Evolutionary conservation across 2,113 vertebrate genomes (phyloP), one percentile per base, ranked within the genome.

Genomic region (Scytalopus superciliaris): DNA sequence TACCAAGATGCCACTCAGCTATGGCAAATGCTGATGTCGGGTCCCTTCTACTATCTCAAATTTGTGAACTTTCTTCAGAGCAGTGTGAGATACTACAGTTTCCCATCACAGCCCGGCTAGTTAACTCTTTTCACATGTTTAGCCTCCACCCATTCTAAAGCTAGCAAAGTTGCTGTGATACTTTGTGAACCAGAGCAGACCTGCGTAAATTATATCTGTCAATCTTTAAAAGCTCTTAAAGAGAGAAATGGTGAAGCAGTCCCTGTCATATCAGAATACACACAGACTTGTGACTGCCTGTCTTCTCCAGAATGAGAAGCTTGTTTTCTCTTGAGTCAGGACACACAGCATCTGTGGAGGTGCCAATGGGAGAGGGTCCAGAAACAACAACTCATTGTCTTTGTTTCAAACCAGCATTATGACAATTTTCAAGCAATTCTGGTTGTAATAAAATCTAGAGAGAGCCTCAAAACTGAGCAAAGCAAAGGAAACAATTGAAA

Each of bases 271-370:
- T 18, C 8, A 81, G 64, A 84, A 81, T 14, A 12, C 28, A 64
- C 0, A 0, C 28, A 60, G 35, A 49, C 6, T 27, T 45, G 14
- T 3, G 4, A 79, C 19, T 83, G 40, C 7, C 44, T 56, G 3
- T 62, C 72, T 83, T n/a, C 21, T 53, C 25, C 15, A 59, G 39
- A 67, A 44, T 24, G 14, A 68, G 19, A 83, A 76, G 19, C 4
- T 7, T 53, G 24, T 19, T 75, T 40, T 50, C 7, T 73, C 45
- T 50, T 6, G 3, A 63, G 30, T 31, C 44, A 42, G 5, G 12
- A 15, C 9, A 56, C 5, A 53, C 3, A 72, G 14, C 2, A 73
- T 30, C n/a, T 33, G 8, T 15, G 69, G 37, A 52, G 12, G 3
- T 15, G 25, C 10, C 39, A 72, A 1, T 62, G 10, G 19, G 3